Evolutionary conservation across 2,888 invertebrate genomes (phyloP).

Genomic region (Cartodere bifasciata): DNA sequence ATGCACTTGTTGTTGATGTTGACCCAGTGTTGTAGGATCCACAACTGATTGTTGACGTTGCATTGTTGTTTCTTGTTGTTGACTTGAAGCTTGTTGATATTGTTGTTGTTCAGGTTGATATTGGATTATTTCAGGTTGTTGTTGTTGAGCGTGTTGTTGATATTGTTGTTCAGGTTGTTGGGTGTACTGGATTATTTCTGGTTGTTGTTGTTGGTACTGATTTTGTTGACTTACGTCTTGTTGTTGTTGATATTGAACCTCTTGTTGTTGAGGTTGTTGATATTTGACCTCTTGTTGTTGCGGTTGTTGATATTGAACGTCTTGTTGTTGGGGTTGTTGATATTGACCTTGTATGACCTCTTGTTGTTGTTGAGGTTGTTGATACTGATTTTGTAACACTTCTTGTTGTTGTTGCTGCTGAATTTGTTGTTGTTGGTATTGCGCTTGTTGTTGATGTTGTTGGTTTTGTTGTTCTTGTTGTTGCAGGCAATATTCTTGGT

Average conservation of each 20-base stretch:
- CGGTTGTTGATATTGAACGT: slow-evolving; percentile 10
- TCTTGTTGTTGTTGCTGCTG: slow-evolving; percentile 30
- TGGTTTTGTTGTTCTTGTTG: slow-evolving; percentile 39
- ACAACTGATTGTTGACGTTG: slow-evolving; percentile 8
- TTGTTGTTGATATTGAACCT: slow-evolving; percentile 4
- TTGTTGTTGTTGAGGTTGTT: slow-evolving; percentile 14
- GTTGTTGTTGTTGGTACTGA: slow-evolving; percentile 18
- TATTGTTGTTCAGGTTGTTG: slow-evolving; percentile 18
- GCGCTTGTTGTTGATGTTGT: slow-evolving; percentile 19
- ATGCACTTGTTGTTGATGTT: slow-evolving; percentile 3
- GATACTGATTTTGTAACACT: slow-evolving; percentile 10
- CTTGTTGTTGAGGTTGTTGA: slow-evolving; percentile 14
- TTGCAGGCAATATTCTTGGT: slow-evolving; percentile 44
- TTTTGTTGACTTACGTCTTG: slow-evolving; percentile 15
- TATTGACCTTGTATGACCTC: slow-evolving; percentile 15
- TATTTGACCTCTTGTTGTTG: slow-evolving; percentile 10
- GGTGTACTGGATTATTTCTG: slow-evolving; percentile 19
- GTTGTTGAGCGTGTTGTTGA: slow-evolving; percentile 13
- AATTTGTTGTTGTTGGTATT: slow-evolving; percentile 35
- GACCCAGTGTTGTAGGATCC: slow-evolving; percentile 6
- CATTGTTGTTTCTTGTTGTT: slow-evolving; percentile 13
- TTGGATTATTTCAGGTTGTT: slow-evolving; percentile 11
- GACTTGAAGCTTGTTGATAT: slow-evolving; percentile 14
- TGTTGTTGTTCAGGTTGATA: slow-evolving; percentile 17
- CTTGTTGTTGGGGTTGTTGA: slow-evolving; percentile 10